Base-by-base conservation (phyloP, 2,797 vertebrate species). In the Rhinogobio ventralis region DNA sequence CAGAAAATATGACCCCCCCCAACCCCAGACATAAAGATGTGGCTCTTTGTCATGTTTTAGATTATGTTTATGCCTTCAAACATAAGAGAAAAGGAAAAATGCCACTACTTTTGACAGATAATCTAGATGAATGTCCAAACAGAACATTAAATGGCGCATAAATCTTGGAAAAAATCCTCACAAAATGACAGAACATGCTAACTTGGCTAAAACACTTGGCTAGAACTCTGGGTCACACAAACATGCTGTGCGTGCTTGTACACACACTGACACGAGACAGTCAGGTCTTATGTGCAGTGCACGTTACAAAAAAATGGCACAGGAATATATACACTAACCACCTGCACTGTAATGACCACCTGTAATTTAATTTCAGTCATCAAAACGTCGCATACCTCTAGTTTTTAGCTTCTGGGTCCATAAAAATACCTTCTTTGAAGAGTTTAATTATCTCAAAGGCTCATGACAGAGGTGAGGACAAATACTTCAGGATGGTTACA, bases 151-250 rank as follows among this genome's bases (percentile, higher is more conserved):
- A 60, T 7, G 4, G n/a, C 30, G 19, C 46, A 69, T 81, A 36
- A 49, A 69, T 53, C 46, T 80, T 9, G 45, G 13, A 20, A 30
- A 36, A 80, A 42, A 55, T 77, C 72, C 81, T 81, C 75, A 53
- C 66, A 42, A 23, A 84, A 53, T 72, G 87, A 83, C 87, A 30
- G 42, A 8, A 60, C 33, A 77, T 60, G 23, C 36, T 60, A 76
- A 60, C 33, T 76, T 76, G 73, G 51, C 30, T 57, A 55, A 76
- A 42, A 36, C 20, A 9, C 28, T 55, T 55, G 73, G 51, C 51
- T 39, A 3, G 25, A 76, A 76, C 53, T 19, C 33, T 77, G 53
- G 53, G 74, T 76, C 74, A 57, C 30, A 76, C 33, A 15, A 76
- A 55, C 53, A 76, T 25, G 53, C 17, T 23, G 33, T 68, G 28